A percentile compares a stretch with the other conserved stretches of the same genome.
phyloP scores from a whole-genome alignment of 2,888 invertebrate species.

The Meteorus colon region DNA sequence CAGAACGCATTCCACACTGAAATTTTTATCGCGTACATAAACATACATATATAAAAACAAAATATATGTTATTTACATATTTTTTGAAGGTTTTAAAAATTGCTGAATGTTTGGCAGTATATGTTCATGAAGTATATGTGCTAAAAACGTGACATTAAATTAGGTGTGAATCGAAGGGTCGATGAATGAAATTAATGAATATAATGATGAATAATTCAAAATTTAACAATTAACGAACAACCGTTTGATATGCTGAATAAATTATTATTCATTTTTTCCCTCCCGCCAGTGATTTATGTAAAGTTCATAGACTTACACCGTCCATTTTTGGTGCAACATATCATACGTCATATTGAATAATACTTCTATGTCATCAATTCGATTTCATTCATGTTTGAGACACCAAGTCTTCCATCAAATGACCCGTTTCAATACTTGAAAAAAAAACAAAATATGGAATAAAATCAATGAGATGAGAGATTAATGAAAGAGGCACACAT shows the following conservation, averaged over 20 bases:
- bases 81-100: neutral
- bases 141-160: too few species aligned
- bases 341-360: neutral
- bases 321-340: conserved; percentile 3
- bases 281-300: neutral
- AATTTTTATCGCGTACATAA: neutral
- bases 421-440: neutral
- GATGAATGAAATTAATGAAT: too few species aligned
- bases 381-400: conserved; percentile 27
- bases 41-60: neutral
- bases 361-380: conserved; percentile 56
- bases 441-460: neutral
- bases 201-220: neutral
- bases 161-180: too few species aligned
- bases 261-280: neutral
- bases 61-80: neutral
- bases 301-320: neutral
- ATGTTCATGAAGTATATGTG: too few species aligned
- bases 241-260: neutral
- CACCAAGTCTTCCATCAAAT: conserved; percentile 15
- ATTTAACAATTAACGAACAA: neutral
- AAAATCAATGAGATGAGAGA: neutral
- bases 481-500: neutral
- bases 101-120: neutral
- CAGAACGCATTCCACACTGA: neutral